phyloP scores from a whole-genome alignment of 2,888 invertebrate genomes.

The Drosophila borborema region DNA sequence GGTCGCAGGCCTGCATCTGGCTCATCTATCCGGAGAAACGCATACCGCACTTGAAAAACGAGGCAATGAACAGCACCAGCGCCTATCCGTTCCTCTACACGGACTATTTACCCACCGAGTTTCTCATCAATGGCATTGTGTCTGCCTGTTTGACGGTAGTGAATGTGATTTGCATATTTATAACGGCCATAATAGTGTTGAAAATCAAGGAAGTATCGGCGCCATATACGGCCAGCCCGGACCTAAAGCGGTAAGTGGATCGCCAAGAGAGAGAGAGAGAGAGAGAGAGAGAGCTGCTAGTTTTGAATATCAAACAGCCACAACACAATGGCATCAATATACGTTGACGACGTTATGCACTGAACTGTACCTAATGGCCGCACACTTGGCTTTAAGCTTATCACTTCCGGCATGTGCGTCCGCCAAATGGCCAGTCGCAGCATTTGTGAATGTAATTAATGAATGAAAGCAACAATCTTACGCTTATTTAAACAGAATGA shows the following conservation, averaged over 20 bases:
- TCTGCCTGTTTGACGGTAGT: conserved; percentile 92
- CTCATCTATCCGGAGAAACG: conserved; percentile 88
- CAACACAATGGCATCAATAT: conserved; percentile 12
- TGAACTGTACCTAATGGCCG: conserved; percentile 48
- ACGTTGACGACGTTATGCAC: conserved; percentile 12
- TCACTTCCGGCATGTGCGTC: conserved; percentile 57
- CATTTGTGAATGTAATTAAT: conserved; percentile 63
- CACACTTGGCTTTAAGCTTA: conserved; percentile 50
- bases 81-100: conserved; percentile 90
- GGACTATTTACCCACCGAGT: conserved; percentile 91
- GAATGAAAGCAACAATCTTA: conserved; percentile 26
- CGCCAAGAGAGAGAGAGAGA: too few species aligned
- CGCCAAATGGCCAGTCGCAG: conserved; percentile 29
- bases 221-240: conserved; percentile 91
- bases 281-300: background rate
- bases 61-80: conserved; percentile 87
- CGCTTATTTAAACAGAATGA: background rate
- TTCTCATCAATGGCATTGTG: conserved; percentile 91
- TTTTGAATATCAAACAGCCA: background rate
- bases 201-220: conserved; percentile 95
- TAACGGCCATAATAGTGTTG: conserved; percentile 91
- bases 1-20: conserved; percentile 91
- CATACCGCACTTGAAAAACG: conserved; percentile 90
- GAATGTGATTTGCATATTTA: conserved; percentile 93
- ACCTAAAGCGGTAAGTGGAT: conserved; percentile 87